phyloP scores from a whole-genome alignment of 1,140 invertebrate genomes.

The Sminthurides bifidus region DNA sequence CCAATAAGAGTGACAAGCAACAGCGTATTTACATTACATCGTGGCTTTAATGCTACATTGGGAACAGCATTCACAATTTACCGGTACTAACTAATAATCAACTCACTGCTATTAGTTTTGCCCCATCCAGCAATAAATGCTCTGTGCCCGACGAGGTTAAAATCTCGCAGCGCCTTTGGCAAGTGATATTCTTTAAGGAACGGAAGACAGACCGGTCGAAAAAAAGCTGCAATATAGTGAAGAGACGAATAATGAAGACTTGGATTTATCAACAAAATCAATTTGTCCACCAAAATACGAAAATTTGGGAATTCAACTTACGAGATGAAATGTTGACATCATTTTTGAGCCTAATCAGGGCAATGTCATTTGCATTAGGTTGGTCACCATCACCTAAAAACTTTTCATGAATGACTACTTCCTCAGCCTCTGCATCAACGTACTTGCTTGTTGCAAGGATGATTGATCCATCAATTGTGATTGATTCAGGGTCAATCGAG shows the following conservation, averaged over 20 bases:
- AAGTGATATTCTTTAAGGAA: conserved; percentile 24
- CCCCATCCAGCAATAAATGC: conserved; percentile 23
- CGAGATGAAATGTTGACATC: not conserved
- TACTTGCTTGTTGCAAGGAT: no score
- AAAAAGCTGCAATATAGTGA: no score
- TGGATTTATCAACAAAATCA: not conserved
- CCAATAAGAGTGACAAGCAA: not conserved
- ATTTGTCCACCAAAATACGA: not conserved
- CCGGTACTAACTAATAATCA: not conserved
- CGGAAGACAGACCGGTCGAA: conserved; percentile 25
- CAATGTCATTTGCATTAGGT: not conserved
- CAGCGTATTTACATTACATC: not conserved
- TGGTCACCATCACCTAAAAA: not conserved
- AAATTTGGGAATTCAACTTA: not conserved
- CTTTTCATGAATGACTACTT: no score
- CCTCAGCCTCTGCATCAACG: no score
- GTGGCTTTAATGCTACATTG: not conserved
- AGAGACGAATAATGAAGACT: no score
- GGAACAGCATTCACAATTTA: not conserved
- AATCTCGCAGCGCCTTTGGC: conserved; percentile 3
- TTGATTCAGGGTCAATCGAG: no score
- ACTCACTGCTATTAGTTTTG: conserved; percentile 17
- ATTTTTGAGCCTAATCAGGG: not conserved
- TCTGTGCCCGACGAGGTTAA: not conserved
- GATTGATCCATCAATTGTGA: no score